Percentiles rank a stretch among this genome's conserved stretches.
Conservation (phyloP, 2,797 vertebrate species). For the Salmo trutta region DNA sequence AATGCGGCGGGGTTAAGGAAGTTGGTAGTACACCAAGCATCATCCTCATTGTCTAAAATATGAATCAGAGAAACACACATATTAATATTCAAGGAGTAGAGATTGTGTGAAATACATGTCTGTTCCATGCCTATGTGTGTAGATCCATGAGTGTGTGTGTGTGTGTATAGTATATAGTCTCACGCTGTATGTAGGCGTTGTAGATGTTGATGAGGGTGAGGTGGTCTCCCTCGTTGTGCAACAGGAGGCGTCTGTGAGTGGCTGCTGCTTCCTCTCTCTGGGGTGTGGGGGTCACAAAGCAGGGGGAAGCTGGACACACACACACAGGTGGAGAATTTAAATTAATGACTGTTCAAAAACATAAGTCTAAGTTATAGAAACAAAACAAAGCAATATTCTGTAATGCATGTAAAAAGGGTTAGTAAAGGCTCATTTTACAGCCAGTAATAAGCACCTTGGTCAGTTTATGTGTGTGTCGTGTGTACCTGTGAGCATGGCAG, state of each 20-base stretch:
- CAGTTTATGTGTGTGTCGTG: neutral
- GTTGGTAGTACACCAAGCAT: slow-evolving; percentile 86
- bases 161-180: slow-evolving; percentile 47
- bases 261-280: slow-evolving; percentile 77
- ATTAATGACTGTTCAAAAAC: neutral
- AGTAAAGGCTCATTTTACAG: neutral
- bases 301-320: slow-evolving; percentile 76
- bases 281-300: slow-evolving; percentile 75
- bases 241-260: slow-evolving; percentile 74
- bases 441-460: neutral
- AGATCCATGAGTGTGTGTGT: neutral
- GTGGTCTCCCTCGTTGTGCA: slow-evolving; percentile 89
- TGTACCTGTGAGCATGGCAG: slow-evolving; percentile 90
- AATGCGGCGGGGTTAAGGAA: slow-evolving; percentile 79
- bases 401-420: too few relatives aligned
- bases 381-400: neutral
- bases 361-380: neutral
- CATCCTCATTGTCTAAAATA: slow-evolving; percentile 80
- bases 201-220: slow-evolving; percentile 93
- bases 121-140: neutral
- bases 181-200: slow-evolving; percentile 85
- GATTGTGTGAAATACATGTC: neutral
- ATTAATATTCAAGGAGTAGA: neutral
- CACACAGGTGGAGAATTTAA: neutral
- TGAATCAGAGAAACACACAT: neutral